These are phyloP conservation scores for Silurus meridionalis DNA, from an alignment of 2,113 vertebrate genomes.

Conservation along the genomic window DNA sequence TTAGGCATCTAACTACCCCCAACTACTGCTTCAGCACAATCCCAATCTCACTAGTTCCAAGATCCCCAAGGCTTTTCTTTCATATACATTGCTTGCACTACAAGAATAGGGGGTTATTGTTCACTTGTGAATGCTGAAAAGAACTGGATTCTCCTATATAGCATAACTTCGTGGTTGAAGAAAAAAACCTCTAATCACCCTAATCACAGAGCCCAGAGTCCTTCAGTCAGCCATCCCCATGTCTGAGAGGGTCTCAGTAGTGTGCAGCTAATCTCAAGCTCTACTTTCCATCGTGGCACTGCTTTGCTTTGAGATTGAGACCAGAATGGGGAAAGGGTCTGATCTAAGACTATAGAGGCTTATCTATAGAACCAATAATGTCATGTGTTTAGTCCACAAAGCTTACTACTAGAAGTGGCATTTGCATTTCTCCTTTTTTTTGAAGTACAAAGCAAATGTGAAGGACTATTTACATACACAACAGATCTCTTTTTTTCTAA, in stretches of 20 bases:
- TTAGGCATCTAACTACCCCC: slow-evolving; percentile 87
- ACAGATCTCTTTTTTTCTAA: slow-evolving; percentile 51
- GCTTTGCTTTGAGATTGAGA: slow-evolving; percentile 41
- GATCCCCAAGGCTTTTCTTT: slow-evolving; percentile 83
- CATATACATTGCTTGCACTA: not conserved
- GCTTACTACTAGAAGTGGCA: slow-evolving; percentile 63
- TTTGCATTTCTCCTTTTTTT: slow-evolving; percentile 64
- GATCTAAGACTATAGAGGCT: slow-evolving; percentile 22
- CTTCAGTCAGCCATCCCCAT: slow-evolving; percentile 31
- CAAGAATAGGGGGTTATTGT: slow-evolving; percentile 72
- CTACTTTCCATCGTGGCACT: slow-evolving; percentile 57
- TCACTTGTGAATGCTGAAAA: slow-evolving; percentile 66
- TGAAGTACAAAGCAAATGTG: slow-evolving; percentile 69
- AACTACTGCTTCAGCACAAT: slow-evolving; percentile 85
- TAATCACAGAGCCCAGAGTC: slow-evolving; percentile 30
- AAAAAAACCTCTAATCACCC: slow-evolving; percentile 45
- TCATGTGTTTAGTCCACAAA: slow-evolving; percentile 60
- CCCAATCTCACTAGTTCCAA: slow-evolving; percentile 76
- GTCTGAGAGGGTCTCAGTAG: slow-evolving; percentile 63
- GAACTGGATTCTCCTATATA: slow-evolving; percentile 69
- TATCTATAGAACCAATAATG: slow-evolving; percentile 48
- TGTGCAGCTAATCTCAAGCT: slow-evolving; percentile 58
- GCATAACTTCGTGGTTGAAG: slow-evolving; percentile 57
- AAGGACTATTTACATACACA: slow-evolving; percentile 65
- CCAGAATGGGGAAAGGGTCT: slow-evolving; percentile 36